Evolutionary conservation across 2,888 invertebrate genomes (phyloP).

Genomic region (Blera fallax): DNA sequence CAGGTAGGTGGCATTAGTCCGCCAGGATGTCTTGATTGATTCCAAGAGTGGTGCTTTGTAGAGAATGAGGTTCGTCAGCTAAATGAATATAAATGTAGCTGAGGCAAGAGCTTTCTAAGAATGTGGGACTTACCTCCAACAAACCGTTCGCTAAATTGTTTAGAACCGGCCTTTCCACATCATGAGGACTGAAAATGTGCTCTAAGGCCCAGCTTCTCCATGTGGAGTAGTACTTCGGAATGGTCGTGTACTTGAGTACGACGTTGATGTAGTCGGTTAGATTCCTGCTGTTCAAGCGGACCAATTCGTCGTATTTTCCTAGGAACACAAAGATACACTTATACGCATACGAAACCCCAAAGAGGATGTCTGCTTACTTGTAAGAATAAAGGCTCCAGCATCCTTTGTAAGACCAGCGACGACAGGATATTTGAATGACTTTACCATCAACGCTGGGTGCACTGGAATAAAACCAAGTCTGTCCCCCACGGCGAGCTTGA

Average conservation of each 20-base stretch:
- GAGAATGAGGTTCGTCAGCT: constrained; percentile 78
- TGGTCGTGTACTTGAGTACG: constrained; percentile 77
- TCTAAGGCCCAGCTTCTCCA: constrained; percentile 78
- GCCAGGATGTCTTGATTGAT: constrained; percentile 76
- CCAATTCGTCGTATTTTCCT: constrained; percentile 78
- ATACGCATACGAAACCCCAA: not conserved
- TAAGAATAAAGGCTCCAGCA: constrained; percentile 82
- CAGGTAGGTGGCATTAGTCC: constrained; percentile 79
- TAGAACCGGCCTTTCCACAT: constrained; percentile 71
- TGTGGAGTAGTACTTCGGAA: constrained; percentile 75
- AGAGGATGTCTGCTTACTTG: constrained; percentile 77
- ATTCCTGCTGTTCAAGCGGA: constrained; percentile 75
- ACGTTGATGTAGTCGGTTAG: constrained; percentile 79
- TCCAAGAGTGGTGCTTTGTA: constrained; percentile 79
- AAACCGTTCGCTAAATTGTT: constrained; percentile 75
- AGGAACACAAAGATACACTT: not conserved
- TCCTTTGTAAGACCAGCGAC: constrained; percentile 82
- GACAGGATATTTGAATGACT: constrained; percentile 77
- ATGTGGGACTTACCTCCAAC: constrained; percentile 74
- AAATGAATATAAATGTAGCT: not conserved
- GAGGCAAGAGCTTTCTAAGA: not conserved
- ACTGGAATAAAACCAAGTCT: constrained; percentile 77
- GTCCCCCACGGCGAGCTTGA: constrained; percentile 79
- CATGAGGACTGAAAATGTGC: constrained; percentile 77
- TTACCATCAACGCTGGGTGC: constrained; percentile 77